Evolutionary conservation across 2,888 invertebrate species (phyloP), one percentile per base, ranked within the genome.

Genomic region (Bombylius discolor): DNA sequence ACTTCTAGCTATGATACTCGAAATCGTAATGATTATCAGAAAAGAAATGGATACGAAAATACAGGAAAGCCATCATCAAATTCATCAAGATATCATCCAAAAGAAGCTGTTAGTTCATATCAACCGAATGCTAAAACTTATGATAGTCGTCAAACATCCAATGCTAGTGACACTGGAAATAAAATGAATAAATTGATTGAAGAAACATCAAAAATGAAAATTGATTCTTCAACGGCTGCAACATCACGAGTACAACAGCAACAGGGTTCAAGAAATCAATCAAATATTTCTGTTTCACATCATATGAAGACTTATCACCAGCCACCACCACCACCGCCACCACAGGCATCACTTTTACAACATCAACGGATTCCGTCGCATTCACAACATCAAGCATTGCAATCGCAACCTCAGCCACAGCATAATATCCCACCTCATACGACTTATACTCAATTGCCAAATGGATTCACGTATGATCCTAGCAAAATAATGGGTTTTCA

Each of bases 401-500:
- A 53, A 48, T 49, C 13, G 46, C 48, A 11, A 12, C 56, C 50
- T 11, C 55, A 55, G 49, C 49, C 44, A 31, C 60, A 51, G 14
- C 47, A 44, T n/a, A 49, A 51, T 55, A 57, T 42, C 39, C 49
- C 50, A 8, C 52, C 59, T 31, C 58, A 56, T 46, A 59, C 62
- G 42, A 60, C 61, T 9, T 63, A 61, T 52, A 59, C 64, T 5
- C 62, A 62, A 44, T 52, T 66, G 14, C 64, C 69, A 39, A 72
- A 73, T 54, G 73, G 71, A 23, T 70, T 67, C 58, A 66, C 67
- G 1, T 73, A 72, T 59, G 73, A 74, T 65, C 70, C 74, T 12
- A 72, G 68, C 59, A 74, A 73, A 62, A 74, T 74, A 13, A 69
- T 73, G 60, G 74, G 74, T 42, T 74, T 74, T 58, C 74, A 74